Base-by-base conservation (phyloP, 2,888 invertebrate species). In the Meiosimyza decipiens region DNA sequence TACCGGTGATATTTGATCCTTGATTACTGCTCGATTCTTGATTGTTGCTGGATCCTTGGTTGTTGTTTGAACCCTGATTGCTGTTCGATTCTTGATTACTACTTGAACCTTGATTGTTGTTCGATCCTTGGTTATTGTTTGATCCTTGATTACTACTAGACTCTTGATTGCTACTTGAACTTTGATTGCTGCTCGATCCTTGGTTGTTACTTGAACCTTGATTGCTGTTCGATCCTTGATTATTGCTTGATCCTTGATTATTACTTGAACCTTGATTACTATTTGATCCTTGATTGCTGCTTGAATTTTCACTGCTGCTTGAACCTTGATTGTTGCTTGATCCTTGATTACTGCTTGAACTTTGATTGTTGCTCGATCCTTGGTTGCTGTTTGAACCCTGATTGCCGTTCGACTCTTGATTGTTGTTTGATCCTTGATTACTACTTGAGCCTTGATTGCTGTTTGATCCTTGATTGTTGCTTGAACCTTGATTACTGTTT, bases 391-490 rank as follows among this genome's bases (percentile, higher is more conserved):
- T 55, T 16, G 22, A 72, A 22, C 55, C 57, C 22, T 77, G 75
- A 13, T 71, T 47, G 75, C 73, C 67, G 40, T 3, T 40, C 9
- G 40, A 9, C 1, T 12, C 57, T 47, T 67, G 55, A 62, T 74
- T 76, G n/a, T n/a, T n/a, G n/a, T n/a, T n/a, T n/a, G n/a, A 9
- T 6, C 16, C 57, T 47, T 67, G 55, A 62, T 74, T 76, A n/a
- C 50, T 49, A 11, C 49, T 76, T 15, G 49, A 40, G 22, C 62
- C 62, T 11, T 33, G 49, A 54, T 60, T 73, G 40, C 15, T 66
- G 15, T 40, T 65, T 4, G 76, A 73, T 7, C 71, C 72, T n/a
- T 74, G 73, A 51, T 68, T 75, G 49, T 57, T 73, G n/a, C 50
- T 54, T 50, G 71, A 65, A 16, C 33, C 54, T 54, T 72, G 72